Evolutionary conservation across 2,888 invertebrate genomes (phyloP).

Genomic region (Bellardia bayeri): DNA sequence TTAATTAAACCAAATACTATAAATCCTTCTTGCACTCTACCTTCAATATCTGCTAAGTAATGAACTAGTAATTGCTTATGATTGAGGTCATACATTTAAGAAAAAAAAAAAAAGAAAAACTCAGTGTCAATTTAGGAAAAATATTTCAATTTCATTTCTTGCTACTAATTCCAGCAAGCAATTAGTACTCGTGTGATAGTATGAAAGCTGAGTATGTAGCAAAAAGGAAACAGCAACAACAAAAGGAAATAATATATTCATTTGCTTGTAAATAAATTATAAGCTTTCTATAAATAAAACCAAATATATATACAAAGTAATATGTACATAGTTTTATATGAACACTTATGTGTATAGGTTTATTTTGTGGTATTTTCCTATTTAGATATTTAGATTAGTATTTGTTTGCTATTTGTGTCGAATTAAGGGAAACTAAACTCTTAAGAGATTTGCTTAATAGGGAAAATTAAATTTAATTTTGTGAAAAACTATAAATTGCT

Average conservation of each 20-base stretch:
- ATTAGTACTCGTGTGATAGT: background rate
- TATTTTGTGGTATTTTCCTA: constrained; percentile 26
- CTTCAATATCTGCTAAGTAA: background rate
- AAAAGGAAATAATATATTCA: constrained; percentile 20
- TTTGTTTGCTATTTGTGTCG: background rate
- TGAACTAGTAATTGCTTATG: constrained; percentile 44
- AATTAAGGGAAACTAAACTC: constrained; percentile 10
- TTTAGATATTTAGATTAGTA: background rate
- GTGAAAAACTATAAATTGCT: constrained; percentile 25
- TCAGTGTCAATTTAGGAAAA: background rate
- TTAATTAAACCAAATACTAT: constrained; percentile 29
- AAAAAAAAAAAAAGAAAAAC: background rate
- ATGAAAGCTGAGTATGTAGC: background rate
- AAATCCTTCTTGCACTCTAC: background rate
- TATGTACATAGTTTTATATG: background rate
- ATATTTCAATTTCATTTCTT: constrained; percentile 20
- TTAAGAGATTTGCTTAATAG: background rate
- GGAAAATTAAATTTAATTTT: constrained; percentile 45
- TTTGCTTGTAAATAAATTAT: constrained; percentile 38
- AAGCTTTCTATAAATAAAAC: constrained; percentile 1
- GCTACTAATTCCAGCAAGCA: background rate
- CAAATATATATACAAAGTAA: background rate
- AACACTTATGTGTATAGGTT: background rate
- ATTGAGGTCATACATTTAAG: constrained; percentile 32
- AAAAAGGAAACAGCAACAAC: background rate